Evolutionary conservation across 2,113 vertebrate species (phyloP).

Genomic region (Gorsachius goisagi): DNA sequence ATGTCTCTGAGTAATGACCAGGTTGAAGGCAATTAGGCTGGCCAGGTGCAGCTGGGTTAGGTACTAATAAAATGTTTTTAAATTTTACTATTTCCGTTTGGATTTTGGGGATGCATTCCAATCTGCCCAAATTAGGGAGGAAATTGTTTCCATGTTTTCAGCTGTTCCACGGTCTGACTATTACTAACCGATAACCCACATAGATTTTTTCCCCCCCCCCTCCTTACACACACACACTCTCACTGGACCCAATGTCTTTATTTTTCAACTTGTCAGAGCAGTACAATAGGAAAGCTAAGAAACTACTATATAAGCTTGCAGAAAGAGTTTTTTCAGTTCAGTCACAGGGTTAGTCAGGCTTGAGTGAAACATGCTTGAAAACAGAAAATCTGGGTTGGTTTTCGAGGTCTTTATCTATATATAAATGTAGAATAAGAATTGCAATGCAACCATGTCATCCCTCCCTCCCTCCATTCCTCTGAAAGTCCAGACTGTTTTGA

Average conservation of each 20-base stretch:
- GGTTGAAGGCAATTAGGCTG: slow-evolving; percentile 89
- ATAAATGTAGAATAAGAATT: not conserved
- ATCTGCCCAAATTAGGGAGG: slow-evolving; percentile 84
- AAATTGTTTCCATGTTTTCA: slow-evolving; percentile 77
- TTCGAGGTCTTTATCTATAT: not conserved
- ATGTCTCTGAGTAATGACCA: slow-evolving; percentile 80
- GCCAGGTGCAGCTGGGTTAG: slow-evolving; percentile 91
- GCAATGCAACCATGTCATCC: not conserved
- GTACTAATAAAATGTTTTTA: slow-evolving; percentile 88
- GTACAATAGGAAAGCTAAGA: not conserved
- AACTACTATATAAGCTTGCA: not conserved
- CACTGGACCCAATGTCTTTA: not conserved
- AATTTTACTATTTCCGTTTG: slow-evolving; percentile 95
- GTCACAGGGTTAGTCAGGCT: not conserved
- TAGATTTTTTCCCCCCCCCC: not conserved
- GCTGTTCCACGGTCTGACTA: slow-evolving; percentile 67
- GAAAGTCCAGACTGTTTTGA: not conserved
- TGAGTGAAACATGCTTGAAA: not conserved
- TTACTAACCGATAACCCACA: slow-evolving; percentile 28
- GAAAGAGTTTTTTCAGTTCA: not conserved
- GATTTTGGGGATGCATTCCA: slow-evolving; percentile 83
- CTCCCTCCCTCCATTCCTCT: not conserved
- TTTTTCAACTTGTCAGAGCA: not conserved
- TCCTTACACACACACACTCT: not conserved
- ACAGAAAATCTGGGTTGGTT: not conserved